Conservation (phyloP, 1,140 invertebrate genomes). For the Chironomus striatipennis region DNA sequence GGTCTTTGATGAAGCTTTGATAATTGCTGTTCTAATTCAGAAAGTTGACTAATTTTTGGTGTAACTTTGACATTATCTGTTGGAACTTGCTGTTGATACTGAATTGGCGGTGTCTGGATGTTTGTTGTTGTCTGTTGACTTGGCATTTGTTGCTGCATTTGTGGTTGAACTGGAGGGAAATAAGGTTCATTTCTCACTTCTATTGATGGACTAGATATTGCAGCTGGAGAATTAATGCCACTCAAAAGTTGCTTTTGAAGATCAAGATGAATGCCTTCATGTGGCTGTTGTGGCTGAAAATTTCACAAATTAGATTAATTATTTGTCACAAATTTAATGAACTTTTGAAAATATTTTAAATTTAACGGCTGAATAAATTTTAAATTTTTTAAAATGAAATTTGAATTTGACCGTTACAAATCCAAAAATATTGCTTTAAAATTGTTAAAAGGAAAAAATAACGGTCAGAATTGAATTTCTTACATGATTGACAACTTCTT, state of each 20-base stretch:
- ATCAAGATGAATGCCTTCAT: constrained; percentile 3
- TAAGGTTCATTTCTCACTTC: neutral
- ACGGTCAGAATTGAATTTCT: too few relatives aligned
- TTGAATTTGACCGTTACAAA: too few relatives aligned
- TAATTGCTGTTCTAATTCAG: neutral
- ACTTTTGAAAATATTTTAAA: too few relatives aligned
- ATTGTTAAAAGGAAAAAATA: too few relatives aligned
- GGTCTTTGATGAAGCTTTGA: constrained; percentile 20
- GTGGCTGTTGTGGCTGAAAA: neutral
- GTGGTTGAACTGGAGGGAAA: neutral
- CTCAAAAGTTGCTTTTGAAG: neutral
- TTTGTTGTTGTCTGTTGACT: neutral
- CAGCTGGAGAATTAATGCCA: constrained; percentile 5
- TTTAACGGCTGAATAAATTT: too few relatives aligned
- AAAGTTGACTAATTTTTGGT: constrained; percentile 4
- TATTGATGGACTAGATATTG: neutral
- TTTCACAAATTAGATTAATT: neutral
- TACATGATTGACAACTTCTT: neutral
- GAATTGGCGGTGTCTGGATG: neutral
- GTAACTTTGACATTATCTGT: neutral
- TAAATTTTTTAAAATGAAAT: too few relatives aligned
- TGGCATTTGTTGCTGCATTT: neutral
- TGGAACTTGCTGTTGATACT: neutral
- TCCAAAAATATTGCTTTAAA: too few relatives aligned
- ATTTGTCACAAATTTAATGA: too few relatives aligned